A percentile compares a stretch with the other conserved stretches of the same genome.
phyloP scores from a whole-genome alignment of 2,888 invertebrate genomes.

The Aphidoletes aphidimyza region DNA sequence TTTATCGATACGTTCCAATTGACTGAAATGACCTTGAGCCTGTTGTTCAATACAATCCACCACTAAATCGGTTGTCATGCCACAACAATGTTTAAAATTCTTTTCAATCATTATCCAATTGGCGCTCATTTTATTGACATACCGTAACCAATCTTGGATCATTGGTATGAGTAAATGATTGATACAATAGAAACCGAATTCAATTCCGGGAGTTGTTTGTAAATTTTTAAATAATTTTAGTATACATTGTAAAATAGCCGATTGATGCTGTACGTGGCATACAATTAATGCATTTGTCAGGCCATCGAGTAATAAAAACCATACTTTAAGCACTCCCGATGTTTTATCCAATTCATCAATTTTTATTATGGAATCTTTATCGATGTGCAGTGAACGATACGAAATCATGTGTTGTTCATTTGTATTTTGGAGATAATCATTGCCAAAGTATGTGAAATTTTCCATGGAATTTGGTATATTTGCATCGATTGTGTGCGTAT shows the following conservation, averaged over 20 bases:
- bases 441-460: slow-evolving; percentile 76
- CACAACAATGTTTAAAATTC: slow-evolving; percentile 95
- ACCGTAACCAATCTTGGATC: slow-evolving; percentile 92
- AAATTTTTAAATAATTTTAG: slow-evolving; percentile 85
- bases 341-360: slow-evolving; percentile 76
- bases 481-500: slow-evolving; percentile 84
- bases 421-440: slow-evolving; percentile 71
- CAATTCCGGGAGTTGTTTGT: slow-evolving; percentile 82
- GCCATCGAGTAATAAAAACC: slow-evolving; percentile 90
- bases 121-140: slow-evolving; percentile 76
- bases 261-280: slow-evolving; percentile 89
- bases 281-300: slow-evolving; percentile 82
- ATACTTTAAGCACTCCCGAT: slow-evolving; percentile 87
- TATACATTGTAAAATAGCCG: slow-evolving; percentile 85
- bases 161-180: slow-evolving; percentile 91
- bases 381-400: slow-evolving; percentile 66
- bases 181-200: slow-evolving; percentile 90
- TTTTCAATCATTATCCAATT: slow-evolving; percentile 83
- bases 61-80: slow-evolving; percentile 89
- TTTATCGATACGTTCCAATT: slow-evolving; percentile 58
- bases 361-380: slow-evolving; percentile 67
- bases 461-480: slow-evolving; percentile 79
- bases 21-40: slow-evolving; percentile 68
- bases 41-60: slow-evolving; percentile 85
- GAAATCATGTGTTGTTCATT: slow-evolving; percentile 73